Evolutionary conservation across 2,797 vertebrate genomes (phyloP).

Genomic region (Margarornis squamiger): DNA sequence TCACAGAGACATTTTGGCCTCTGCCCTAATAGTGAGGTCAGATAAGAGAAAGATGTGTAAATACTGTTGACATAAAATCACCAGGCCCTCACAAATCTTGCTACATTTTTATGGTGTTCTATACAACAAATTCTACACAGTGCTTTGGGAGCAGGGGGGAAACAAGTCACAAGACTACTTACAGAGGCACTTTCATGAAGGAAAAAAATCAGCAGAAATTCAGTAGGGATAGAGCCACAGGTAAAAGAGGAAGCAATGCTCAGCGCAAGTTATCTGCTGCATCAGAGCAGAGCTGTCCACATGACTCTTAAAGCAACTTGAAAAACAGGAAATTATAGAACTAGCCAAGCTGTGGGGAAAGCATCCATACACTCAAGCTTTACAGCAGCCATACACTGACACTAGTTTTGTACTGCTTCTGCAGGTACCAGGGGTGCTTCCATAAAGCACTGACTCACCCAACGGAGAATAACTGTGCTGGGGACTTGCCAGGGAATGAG

Average conservation of each 20-base stretch:
- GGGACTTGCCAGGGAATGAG: accelerated
- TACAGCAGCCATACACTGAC: not conserved
- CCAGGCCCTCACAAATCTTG: not conserved
- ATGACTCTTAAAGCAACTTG: not conserved
- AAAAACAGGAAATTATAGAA: not conserved
- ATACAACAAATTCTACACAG: accelerated
- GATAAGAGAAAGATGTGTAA: not conserved
- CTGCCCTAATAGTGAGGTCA: not conserved
- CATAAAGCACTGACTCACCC: not conserved
- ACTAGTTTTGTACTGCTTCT: not conserved
- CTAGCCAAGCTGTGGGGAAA: not conserved
- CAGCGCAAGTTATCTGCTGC: not conserved
- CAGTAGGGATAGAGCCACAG: accelerated
- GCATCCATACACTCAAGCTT: accelerated
- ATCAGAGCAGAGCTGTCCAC: not conserved
- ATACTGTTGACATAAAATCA: not conserved
- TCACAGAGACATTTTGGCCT: not conserved
- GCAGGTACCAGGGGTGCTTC: accelerated
- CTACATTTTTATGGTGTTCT: not conserved
- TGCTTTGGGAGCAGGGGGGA: accelerated
- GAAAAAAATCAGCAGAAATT: not conserved
- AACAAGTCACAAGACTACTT: not conserved
- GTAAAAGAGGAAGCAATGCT: not conserved
- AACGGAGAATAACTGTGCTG: not conserved
- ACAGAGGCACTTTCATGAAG: not conserved